These are phyloP conservation scores for Brachionus rubens DNA, from an alignment of 1,140 invertebrate genomes.

Conservation along the genomic window DNA sequence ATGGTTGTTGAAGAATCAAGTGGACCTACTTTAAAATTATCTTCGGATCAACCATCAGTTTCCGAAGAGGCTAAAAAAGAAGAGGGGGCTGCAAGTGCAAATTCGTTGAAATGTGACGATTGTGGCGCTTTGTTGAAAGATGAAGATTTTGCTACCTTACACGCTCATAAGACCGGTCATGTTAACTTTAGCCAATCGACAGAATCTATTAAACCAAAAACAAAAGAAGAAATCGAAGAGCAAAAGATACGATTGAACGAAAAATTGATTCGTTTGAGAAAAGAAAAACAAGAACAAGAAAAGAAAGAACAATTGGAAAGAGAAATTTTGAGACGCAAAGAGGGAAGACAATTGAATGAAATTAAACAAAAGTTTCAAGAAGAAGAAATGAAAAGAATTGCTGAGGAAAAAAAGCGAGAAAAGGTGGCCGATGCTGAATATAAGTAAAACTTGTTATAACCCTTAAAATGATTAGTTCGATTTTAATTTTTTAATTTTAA, in stretches of 20 bases:
- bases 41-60: neutral
- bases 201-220: slow-evolving; percentile 37
- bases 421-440: slow-evolving; percentile 41
- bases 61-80: neutral
- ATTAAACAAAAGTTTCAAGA: slow-evolving; percentile 46
- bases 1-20: neutral
- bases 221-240: slow-evolving; percentile 45
- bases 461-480: neutral
- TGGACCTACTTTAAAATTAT: slow-evolving; percentile 2
- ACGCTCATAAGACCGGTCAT: slow-evolving; percentile 40
- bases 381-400: slow-evolving; percentile 41
- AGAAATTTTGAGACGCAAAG: slow-evolving; percentile 16
- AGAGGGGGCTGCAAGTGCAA: neutral
- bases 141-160: slow-evolving; percentile 32
- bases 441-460: neutral
- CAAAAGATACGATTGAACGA: slow-evolving; percentile 23
- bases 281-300: slow-evolving; percentile 40
- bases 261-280: slow-evolving; percentile 4
- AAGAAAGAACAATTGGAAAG: slow-evolving; percentile 20
- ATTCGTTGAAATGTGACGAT: slow-evolving; percentile 45
- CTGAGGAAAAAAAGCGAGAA: slow-evolving; percentile 27
- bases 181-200: slow-evolving; percentile 43
- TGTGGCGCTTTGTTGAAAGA: slow-evolving; percentile 44
- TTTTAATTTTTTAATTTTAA: neutral
- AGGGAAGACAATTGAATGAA: slow-evolving; percentile 33